A percentile compares a stretch with the other conserved stretches of the same genome.
phyloP scores from a whole-genome alignment of 37 sponge, comb jelly and placozoan genomes.

The Aphrocallistes beatrix region DNA sequence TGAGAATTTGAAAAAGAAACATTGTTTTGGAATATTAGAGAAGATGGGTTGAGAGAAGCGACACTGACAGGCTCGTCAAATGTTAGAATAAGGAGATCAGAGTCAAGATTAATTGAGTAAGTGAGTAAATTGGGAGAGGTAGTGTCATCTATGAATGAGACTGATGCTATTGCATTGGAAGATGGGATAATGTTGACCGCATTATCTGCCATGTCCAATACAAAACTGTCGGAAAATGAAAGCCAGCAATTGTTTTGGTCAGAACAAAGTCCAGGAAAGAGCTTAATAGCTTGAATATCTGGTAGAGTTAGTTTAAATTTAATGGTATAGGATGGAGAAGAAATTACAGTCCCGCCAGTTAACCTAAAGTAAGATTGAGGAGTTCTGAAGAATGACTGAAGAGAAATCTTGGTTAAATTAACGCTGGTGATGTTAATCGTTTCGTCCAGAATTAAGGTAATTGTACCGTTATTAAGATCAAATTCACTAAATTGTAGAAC shows the following conservation, averaged over 20 bases:
- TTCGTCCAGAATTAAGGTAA: conserved; percentile 63
- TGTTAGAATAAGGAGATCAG: conserved; percentile 46
- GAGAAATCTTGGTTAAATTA: conserved; percentile 47
- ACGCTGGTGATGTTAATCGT: conserved; percentile 54
- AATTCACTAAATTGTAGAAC: conserved; percentile 50
- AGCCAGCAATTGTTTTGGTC: conserved; percentile 82
- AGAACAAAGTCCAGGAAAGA: conserved; percentile 55
- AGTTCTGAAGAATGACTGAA: conserved; percentile 65
- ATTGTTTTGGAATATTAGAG: conserved; percentile 36
- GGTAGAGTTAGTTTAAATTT: conserved; percentile 32
- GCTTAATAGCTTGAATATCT: conserved; percentile 56
- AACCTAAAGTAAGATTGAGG: conserved; percentile 39
- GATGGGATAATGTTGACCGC: conserved; percentile 3
- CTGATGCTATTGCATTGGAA: conserved; percentile 30
- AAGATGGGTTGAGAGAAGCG: conserved; percentile 35
- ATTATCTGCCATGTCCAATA: conserved; percentile 69
- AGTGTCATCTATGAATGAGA: conserved; percentile 43
- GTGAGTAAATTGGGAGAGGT: conserved; percentile 38
- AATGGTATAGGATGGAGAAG: conserved; percentile 30
- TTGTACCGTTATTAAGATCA: conserved; percentile 41
- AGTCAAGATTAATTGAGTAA: conserved; percentile 47
- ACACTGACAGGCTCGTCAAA: conserved; percentile 68
- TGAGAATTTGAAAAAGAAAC: too few relatives aligned
- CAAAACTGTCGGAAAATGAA: conserved; percentile 21
- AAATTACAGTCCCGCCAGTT: conserved; percentile 40